phyloP scores from a whole-genome alignment of 2,888 invertebrate genomes.

The Oligia fasciuncula region DNA sequence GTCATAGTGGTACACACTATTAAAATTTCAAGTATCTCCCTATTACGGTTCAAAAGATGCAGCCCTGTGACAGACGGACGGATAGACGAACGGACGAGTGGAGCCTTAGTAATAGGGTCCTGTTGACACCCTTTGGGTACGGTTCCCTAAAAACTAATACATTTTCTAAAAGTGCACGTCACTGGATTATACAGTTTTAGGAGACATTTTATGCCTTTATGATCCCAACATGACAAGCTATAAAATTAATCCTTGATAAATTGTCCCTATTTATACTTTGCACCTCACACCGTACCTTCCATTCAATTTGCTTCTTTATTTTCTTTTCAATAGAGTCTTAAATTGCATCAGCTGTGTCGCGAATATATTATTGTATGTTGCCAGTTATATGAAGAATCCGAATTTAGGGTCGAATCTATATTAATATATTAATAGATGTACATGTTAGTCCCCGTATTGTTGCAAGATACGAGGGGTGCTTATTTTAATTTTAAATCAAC shows the following conservation, averaged over 20 bases:
- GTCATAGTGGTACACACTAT: not conserved
- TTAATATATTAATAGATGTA: slow-evolving; percentile 72
- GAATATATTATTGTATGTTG: slow-evolving; percentile 36
- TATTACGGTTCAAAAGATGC: not conserved
- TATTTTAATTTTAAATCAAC: slow-evolving; percentile 77
- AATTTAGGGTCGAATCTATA: slow-evolving; percentile 63
- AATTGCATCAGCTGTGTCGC: not conserved
- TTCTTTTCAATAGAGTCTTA: not conserved
- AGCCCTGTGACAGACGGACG: not conserved
- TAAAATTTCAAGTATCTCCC: not conserved
- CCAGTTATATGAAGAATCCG: slow-evolving; percentile 32
- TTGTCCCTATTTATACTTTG: slow-evolving; percentile 55
- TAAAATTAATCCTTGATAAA: slow-evolving; percentile 69
- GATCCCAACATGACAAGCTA: slow-evolving; percentile 64
- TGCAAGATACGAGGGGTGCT: slow-evolving; percentile 64
- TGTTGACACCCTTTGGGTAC: not conserved
- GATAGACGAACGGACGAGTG: not conserved
- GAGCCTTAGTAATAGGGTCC: too few relatives aligned
- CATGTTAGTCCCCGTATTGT: slow-evolving; percentile 61
- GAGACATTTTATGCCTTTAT: slow-evolving; percentile 51
- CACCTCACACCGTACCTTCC: slow-evolving; percentile 17
- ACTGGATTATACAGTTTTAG: slow-evolving; percentile 49
- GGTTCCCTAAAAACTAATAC: slow-evolving; percentile 25
- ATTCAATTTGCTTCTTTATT: slow-evolving; percentile 29
- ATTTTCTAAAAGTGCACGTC: slow-evolving; percentile 52